phyloP scores from a whole-genome alignment of 2,113 vertebrate species.

The Myocastor coypus region DNA sequence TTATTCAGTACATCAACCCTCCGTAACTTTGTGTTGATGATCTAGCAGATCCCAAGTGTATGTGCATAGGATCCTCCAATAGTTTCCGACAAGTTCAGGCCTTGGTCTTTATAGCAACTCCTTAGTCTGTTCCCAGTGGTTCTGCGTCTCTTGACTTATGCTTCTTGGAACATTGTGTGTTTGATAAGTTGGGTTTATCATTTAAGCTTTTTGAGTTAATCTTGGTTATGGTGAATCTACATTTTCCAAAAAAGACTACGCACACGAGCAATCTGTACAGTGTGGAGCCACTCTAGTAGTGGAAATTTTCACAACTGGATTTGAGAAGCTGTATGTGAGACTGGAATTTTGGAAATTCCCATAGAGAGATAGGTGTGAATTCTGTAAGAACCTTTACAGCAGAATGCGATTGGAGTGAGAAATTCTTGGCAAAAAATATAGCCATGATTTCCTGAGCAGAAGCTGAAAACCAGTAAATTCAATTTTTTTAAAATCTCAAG shows the following conservation, averaged over 20 bases:
- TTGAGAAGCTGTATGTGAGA: not conserved
- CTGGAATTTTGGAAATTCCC: not conserved
- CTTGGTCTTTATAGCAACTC: not conserved
- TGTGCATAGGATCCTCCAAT: rapidly evolving
- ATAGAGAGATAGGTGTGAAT: not conserved
- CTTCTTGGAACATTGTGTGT: not conserved
- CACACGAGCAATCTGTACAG: not conserved
- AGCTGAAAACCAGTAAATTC: not conserved
- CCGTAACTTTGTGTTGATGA: not conserved
- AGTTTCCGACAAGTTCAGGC: not conserved
- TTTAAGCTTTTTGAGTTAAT: not conserved
- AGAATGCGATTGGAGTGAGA: not conserved
- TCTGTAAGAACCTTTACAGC: not conserved
- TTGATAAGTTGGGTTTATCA: not conserved
- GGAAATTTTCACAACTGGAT: not conserved
- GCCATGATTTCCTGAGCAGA: not conserved
- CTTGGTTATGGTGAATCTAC: not conserved
- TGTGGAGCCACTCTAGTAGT: not conserved
- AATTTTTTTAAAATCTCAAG: not conserved
- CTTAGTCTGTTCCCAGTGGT: not conserved
- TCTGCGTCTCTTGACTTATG: not conserved
- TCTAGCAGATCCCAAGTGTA: not conserved
- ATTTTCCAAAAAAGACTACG: not conserved
- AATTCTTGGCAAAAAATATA: not conserved
- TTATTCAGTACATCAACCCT: not conserved